These are phyloP conservation scores for Oopsacas minuta DNA, from an alignment of 37 sponge, comb jelly and placozoan genomes.

Conservation along the genomic window DNA sequence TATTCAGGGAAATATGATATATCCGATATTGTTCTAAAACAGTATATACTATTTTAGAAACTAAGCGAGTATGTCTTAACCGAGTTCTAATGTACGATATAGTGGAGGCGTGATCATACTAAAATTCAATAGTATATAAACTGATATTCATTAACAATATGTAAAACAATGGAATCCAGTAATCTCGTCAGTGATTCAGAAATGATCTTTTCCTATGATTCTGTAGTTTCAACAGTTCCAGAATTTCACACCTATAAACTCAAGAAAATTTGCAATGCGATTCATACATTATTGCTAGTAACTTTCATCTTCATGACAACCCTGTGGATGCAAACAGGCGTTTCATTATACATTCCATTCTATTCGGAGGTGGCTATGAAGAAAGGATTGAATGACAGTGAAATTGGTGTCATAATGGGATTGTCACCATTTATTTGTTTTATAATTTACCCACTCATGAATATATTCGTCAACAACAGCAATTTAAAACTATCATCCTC, in stretches of 20 bases:
- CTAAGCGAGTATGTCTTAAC: no score
- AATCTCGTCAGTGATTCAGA: neutral
- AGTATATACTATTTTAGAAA: no score
- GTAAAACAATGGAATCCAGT: neutral
- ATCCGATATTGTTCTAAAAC: no score
- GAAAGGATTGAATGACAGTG: neutral
- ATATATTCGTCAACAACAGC: neutral
- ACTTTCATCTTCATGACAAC: neutral
- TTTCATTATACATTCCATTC: neutral
- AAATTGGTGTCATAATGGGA: constrained; percentile 2
- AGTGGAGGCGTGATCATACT: no score
- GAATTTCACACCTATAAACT: neutral
- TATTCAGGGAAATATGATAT: no score
- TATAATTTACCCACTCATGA: neutral
- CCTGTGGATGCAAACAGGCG: neutral
- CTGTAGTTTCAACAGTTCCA: neutral
- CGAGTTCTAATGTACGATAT: no score
- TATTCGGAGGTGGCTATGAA: neutral
- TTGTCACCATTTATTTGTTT: constrained; percentile 9
- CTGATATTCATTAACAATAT: no score
- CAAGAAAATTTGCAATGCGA: neutral
- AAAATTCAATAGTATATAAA: no score
- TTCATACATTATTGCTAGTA: neutral
- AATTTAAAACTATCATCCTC: neutral
- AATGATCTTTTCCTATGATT: neutral